Evolutionary conservation across 1,140 invertebrate genomes (phyloP).

Genomic region (Rhynchophorus ferrugineus): DNA sequence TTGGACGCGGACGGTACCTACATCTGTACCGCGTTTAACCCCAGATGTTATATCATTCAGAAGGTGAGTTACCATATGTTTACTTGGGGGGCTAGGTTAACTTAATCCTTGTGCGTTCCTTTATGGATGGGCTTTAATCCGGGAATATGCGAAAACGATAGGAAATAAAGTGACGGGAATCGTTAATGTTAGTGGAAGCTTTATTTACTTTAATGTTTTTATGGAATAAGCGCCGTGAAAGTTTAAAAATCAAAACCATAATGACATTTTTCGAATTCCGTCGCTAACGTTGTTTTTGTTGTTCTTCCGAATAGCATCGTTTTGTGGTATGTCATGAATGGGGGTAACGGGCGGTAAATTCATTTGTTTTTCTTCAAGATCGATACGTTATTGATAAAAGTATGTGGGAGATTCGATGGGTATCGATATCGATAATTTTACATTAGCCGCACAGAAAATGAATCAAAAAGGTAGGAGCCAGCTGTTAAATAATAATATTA

Average conservation of each 20-base stretch:
- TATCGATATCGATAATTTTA: background rate
- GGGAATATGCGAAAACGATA: too few species aligned
- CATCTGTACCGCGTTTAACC: slow-evolving; percentile 52
- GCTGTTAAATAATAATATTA: background rate
- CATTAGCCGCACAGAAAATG: too few species aligned
- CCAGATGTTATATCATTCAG: slow-evolving; percentile 54
- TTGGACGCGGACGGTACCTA: slow-evolving; percentile 51
- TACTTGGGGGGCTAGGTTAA: slow-evolving; percentile 3
- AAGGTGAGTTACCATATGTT: slow-evolving; percentile 43
- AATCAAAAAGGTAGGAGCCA: too few species aligned
- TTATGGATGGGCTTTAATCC: too few species aligned
- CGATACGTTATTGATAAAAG: slow-evolving; percentile 1
- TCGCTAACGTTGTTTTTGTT: background rate
- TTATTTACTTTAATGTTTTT: too few species aligned
- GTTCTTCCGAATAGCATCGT: background rate
- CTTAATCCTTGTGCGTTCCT: too few species aligned
- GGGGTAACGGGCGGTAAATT: slow-evolving; percentile 13
- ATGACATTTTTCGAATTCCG: too few species aligned
- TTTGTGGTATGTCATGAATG: background rate
- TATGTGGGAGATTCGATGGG: slow-evolving; percentile 5
- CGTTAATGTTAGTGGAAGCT: too few species aligned
- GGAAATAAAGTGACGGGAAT: too few species aligned
- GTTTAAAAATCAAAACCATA: too few species aligned
- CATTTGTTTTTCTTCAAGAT: background rate
- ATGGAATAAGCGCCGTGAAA: too few species aligned